Percentiles rank a stretch among this genome's conserved stretches.
These are phyloP conservation scores for Caenorhabditis drosophilae DNA, from an alignment of 2,888 invertebrate species.

Conservation along the genomic window DNA sequence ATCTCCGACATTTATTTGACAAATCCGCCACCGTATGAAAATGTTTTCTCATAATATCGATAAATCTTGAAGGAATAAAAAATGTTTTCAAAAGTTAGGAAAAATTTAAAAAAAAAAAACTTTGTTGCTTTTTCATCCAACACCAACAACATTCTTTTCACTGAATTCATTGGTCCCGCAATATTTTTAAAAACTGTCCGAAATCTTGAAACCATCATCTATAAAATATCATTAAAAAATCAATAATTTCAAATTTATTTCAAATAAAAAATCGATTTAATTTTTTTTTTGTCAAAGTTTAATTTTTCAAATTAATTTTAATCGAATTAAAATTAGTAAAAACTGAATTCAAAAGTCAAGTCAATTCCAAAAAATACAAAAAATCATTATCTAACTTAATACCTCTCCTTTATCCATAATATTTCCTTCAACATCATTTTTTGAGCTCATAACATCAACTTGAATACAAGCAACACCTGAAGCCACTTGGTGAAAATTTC, in stretches of 20 bases:
- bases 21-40: conserved; percentile 25
- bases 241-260: too few relatives aligned
- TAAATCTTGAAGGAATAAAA: conserved; percentile 23
- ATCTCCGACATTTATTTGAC: conserved; percentile 35
- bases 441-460: conserved; percentile 46
- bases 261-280: too few relatives aligned
- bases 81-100: not conserved
- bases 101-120: too few relatives aligned
- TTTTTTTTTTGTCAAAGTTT: too few relatives aligned
- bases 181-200: conserved; percentile 28
- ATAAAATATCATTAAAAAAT: not conserved
- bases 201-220: conserved; percentile 19
- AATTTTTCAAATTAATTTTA: too few relatives aligned
- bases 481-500: conserved; percentile 51
- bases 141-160: conserved; percentile 27
- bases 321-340: too few relatives aligned
- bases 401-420: conserved; percentile 37
- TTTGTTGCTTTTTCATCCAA: conserved; percentile 40
- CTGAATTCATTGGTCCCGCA: conserved; percentile 40
- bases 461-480: conserved; percentile 59
- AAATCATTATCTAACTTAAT: not conserved
- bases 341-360: too few relatives aligned
- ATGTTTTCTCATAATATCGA: conserved; percentile 35
- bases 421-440: conserved; percentile 48
- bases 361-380: not conserved